Percentiles rank a stretch among this genome's conserved stretches.
phyloP scores from a whole-genome alignment of 2,888 invertebrate genomes.

The Crepidodera aurea region DNA sequence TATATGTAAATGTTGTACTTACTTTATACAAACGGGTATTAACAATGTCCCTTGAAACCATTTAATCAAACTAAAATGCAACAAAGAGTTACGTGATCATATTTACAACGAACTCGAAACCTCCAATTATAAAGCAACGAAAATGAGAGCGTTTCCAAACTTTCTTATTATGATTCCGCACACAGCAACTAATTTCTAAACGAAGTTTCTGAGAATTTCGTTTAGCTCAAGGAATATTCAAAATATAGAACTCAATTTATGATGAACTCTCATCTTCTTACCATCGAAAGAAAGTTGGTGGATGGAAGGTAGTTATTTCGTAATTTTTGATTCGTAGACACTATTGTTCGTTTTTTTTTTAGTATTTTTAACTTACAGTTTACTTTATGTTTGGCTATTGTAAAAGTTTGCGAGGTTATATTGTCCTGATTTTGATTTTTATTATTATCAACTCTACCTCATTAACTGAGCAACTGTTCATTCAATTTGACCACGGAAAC shows the following conservation, averaged over 20 bases:
- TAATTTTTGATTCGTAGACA: no score
- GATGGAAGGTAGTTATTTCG: no score
- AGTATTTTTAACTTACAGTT: no score
- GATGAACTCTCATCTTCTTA: neutral
- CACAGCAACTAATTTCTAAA: conserved; percentile 10
- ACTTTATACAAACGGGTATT: no score
- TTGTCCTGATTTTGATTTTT: no score
- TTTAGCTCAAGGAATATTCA: neutral
- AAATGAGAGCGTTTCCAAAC: conserved; percentile 2
- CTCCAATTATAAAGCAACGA: neutral
- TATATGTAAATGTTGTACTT: no score
- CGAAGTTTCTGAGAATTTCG: conserved; percentile 6
- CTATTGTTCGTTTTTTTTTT: no score
- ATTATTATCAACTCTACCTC: no score
- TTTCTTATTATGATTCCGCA: conserved; percentile 5
- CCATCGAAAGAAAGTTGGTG: neutral
- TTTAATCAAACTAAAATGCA: neutral
- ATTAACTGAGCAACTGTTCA: no score
- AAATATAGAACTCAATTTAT: conserved; percentile 6
- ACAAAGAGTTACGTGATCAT: conserved; percentile 4
- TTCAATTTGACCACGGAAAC: no score
- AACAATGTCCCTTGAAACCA: neutral
- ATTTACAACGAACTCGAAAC: neutral
- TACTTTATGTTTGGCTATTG: no score
- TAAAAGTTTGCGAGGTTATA: no score